A percentile compares a stretch with the other conserved stretches of the same genome.
phyloP scores from a whole-genome alignment of 2,888 invertebrate species.

The Amorpha juglandis region DNA sequence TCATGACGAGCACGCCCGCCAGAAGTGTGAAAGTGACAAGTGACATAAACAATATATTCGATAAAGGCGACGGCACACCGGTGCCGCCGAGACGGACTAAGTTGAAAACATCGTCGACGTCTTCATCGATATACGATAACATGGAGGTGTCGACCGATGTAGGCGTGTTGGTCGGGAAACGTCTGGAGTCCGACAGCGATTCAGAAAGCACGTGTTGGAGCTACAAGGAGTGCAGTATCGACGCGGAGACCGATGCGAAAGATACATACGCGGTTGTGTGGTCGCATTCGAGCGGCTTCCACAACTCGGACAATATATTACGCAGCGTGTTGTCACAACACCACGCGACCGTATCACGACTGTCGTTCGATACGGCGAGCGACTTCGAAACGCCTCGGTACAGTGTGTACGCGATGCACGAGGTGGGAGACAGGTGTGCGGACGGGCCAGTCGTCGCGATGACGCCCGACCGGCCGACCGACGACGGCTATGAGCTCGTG shows the following conservation, averaged over 20 bases:
- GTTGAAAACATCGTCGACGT: slow-evolving; percentile 55
- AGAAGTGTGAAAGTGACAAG: slow-evolving; percentile 48
- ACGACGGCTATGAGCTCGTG: slow-evolving; percentile 78
- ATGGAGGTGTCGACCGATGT: slow-evolving; percentile 50
- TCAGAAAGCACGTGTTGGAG: slow-evolving; percentile 80
- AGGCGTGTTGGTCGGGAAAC: slow-evolving; percentile 40
- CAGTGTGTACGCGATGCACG: slow-evolving; percentile 70
- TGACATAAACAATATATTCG: slow-evolving; percentile 52
- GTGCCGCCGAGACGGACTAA: slow-evolving; percentile 62
- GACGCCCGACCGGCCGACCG: slow-evolving; percentile 75
- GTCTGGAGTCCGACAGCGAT: slow-evolving; percentile 65
- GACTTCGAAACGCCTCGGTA: slow-evolving; percentile 68
- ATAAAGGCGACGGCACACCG: slow-evolving; percentile 58
- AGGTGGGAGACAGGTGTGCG: slow-evolving; percentile 79
- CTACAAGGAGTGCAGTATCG: slow-evolving; percentile 72
- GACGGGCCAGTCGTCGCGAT: slow-evolving; percentile 67
- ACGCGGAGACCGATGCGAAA: slow-evolving; percentile 56
- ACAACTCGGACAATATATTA: slow-evolving; percentile 73
- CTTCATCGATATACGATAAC: slow-evolving; percentile 54
- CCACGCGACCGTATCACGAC: slow-evolving; percentile 67
- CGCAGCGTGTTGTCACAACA: slow-evolving; percentile 64
- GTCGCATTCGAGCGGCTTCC: slow-evolving; percentile 77
- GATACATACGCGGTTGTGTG: slow-evolving; percentile 72
- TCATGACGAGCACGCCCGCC: slow-evolving; percentile 67
- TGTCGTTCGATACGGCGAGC: slow-evolving; percentile 72